Percentiles rank a stretch among this genome's conserved stretches.
Evolutionary conservation across 2,888 invertebrate genomes (phyloP).

Genomic region (Aplocera efformata): DNA sequence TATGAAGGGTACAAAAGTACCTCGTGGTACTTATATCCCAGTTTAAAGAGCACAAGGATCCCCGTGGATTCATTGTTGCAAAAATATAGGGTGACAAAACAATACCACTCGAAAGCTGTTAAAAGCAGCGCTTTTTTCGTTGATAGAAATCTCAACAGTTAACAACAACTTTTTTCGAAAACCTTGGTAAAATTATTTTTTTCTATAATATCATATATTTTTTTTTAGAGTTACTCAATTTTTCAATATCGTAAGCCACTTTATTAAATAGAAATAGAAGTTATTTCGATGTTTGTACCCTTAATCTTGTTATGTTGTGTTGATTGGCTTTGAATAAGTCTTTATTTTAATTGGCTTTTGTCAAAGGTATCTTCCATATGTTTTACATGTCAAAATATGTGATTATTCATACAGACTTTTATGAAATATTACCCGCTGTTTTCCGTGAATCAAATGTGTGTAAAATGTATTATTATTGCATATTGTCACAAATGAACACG

Average conservation of each 20-base stretch:
- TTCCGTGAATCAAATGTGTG: too few species aligned
- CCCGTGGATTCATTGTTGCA: slow-evolving; percentile 43
- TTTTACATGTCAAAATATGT: too few species aligned
- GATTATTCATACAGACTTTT: too few species aligned
- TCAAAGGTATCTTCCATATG: too few species aligned
- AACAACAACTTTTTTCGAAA: neutral
- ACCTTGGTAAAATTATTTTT: too few species aligned
- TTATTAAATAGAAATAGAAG: neutral
- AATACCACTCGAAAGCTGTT: slow-evolving; percentile 31
- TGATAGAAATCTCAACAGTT: slow-evolving; percentile 4
- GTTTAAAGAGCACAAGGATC: slow-evolving; percentile 36
- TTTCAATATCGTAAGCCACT: too few species aligned
- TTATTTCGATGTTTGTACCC: neutral
- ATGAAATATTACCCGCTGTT: too few species aligned
- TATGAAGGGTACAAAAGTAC: slow-evolving; percentile 29
- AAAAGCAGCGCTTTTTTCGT: slow-evolving; percentile 16
- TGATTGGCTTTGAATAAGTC: too few species aligned
- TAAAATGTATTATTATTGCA: too few species aligned
- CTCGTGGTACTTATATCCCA: slow-evolving; percentile 32
- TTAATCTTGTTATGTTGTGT: slow-evolving; percentile 1
- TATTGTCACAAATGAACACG: too few species aligned
- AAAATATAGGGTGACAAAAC: slow-evolving; percentile 40
- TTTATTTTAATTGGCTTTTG: neutral
- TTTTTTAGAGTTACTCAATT: too few species aligned
- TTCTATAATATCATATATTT: too few species aligned